Conservation (phyloP, 2,888 invertebrate species). For the Polietes domitor region DNA sequence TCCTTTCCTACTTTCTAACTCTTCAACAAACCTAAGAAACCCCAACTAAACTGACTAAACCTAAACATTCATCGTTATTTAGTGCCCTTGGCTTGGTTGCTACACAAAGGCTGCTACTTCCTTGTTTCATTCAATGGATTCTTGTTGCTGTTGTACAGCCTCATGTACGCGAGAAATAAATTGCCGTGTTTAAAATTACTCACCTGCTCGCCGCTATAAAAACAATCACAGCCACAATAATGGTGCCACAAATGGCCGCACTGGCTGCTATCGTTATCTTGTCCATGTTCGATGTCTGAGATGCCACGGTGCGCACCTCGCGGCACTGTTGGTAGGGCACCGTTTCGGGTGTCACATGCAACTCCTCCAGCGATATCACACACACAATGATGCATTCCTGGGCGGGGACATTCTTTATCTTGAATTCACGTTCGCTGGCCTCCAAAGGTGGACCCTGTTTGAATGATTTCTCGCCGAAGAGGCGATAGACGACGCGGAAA, state of each 20-base stretch:
- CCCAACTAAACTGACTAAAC: too few relatives aligned
- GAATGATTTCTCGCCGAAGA: conserved; percentile 94
- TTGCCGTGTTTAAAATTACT: conserved; percentile 55
- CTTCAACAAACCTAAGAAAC: too few relatives aligned
- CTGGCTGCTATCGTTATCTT: conserved; percentile 96
- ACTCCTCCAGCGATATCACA: conserved; percentile 94
- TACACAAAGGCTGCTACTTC: background rate
- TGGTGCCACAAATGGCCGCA: conserved; percentile 95
- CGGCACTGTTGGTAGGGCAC: conserved; percentile 93
- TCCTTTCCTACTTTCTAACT: too few relatives aligned
- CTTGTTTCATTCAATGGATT: background rate
- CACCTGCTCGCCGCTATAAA: conserved; percentile 91
- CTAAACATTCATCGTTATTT: too few relatives aligned
- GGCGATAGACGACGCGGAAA: conserved; percentile 92
- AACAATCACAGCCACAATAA: conserved; percentile 93
- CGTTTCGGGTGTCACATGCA: conserved; percentile 92
- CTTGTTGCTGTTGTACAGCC: background rate
- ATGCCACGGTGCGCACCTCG: conserved; percentile 92
- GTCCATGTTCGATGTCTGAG: conserved; percentile 94
- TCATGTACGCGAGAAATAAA: conserved; percentile 7
- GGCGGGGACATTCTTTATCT: conserved; percentile 94
- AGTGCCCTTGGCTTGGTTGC: too few relatives aligned
- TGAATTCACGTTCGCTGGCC: conserved; percentile 94
- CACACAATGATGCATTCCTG: conserved; percentile 97
- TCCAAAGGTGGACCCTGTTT: conserved; percentile 95